Evolutionary conservation across 2,113 vertebrate genomes (phyloP), one percentile per base, ranked within the genome.

Genomic region (Tachysurus vachellii): DNA sequence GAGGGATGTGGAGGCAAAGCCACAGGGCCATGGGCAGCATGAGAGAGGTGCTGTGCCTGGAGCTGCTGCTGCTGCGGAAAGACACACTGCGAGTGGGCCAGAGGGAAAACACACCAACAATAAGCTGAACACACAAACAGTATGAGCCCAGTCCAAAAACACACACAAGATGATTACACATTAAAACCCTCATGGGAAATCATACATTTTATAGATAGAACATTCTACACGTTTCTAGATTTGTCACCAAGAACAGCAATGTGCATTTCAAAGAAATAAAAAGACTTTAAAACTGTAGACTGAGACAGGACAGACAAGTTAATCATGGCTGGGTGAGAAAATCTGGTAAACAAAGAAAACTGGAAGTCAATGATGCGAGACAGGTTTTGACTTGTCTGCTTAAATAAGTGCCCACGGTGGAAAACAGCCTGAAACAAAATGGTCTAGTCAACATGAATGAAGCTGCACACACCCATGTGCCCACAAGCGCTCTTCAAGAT

Each of bases 11-110:
- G 97, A 0, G 98, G 97, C 91, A 99, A 91, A 94, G 97, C 97
- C 31, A 98, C 95, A 0, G 97, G 97, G 1, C 97, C 97, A 0
- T 99, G 98, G 10, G 97, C 96, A 5, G 97, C 97, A 4, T 99
- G 98, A 26, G 97, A 98, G 79, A 99, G 97, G 92, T 99, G 98
- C 93, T 99, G 97, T 0, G 97, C 97, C 94, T 99, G 97, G 91
- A 99, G 97, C 92, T 99, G 98, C 95, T 99, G 98, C 94, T 99
- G 98, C 98, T 99, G 96, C 54, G 93, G 95, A 88, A 85, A 92
- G 85, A 93, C 88, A 94, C 50, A 94, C 84, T 91, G 85, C 90
- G 36, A 94, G 92, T 94, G 93, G 93, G 93, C 94, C 85, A 28
- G 85, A 88, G 86, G 66, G 88, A 87, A 88, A 54, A 83, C 66